These are phyloP conservation scores for Lagothrix lagotricha DNA, from an alignment of 2,797 vertebrate genomes.

Conservation along the genomic window DNA sequence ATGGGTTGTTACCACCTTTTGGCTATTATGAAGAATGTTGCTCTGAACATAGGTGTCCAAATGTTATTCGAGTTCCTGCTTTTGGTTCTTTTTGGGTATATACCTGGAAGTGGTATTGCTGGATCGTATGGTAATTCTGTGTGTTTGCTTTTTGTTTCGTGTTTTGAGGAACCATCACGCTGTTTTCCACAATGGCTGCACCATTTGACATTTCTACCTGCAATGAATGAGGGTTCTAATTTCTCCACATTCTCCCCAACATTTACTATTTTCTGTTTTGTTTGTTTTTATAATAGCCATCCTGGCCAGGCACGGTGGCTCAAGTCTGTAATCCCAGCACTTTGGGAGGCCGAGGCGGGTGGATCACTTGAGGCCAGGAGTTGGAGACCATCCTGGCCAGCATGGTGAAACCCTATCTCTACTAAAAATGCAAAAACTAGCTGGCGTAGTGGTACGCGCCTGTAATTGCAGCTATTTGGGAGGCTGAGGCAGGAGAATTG, in stretches of 20 bases:
- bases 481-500: neutral
- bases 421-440: neutral
- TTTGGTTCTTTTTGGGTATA: neutral
- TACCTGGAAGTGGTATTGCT: neutral
- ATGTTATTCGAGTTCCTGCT: neutral
- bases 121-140: neutral
- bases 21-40: neutral
- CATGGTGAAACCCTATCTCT: neutral
- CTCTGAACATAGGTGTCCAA: neutral
- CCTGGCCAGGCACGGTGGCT: neutral
- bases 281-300: neutral
- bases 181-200: neutral
- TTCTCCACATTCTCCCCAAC: neutral
- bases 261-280: neutral
- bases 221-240: fast-evolving
- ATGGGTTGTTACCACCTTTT: neutral
- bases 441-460: neutral
- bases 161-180: neutral
- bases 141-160: neutral
- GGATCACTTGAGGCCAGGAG: neutral
- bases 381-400: neutral
- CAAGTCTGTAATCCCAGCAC: neutral
- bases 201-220: neutral
- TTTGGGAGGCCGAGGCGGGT: neutral
- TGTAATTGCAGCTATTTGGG: neutral